Percentiles rank a stretch among this genome's conserved stretches.
phyloP scores from a whole-genome alignment of 2,888 invertebrate genomes.

The Andrena bucephala region DNA sequence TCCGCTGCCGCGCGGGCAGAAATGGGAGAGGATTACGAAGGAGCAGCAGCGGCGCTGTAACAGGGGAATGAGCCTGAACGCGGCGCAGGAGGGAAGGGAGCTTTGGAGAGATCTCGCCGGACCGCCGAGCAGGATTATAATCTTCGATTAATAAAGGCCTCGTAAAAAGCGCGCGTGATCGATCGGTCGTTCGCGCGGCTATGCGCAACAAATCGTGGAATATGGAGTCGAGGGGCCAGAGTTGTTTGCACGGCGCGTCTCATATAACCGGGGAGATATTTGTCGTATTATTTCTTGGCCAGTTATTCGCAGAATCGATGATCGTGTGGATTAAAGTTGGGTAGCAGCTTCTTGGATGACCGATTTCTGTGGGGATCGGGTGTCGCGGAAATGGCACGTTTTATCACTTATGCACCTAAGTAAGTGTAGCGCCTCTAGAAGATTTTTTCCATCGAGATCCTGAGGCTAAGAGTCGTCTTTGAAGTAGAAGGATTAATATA shows the following conservation, averaged over 20 bases:
- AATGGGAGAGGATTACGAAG: conserved; percentile 57
- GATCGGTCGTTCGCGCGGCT: conserved; percentile 53
- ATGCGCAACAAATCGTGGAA: conserved; percentile 24
- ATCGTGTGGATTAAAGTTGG: background rate
- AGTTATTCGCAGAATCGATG: background rate
- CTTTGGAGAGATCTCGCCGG: conserved; percentile 56
- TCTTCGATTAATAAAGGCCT: conserved; percentile 70
- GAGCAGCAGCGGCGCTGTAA: background rate
- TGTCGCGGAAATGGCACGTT: too few relatives aligned
- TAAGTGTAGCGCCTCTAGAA: too few relatives aligned
- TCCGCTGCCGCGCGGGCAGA: conserved; percentile 51
- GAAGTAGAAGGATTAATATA: background rate
- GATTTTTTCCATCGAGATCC: too few relatives aligned
- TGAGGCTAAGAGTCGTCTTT: background rate
- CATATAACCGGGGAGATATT: conserved; percentile 24
- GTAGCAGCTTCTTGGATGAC: background rate
- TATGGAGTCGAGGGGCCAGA: background rate
- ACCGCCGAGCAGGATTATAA: conserved; percentile 66
- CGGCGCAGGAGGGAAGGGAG: background rate
- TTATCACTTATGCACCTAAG: too few relatives aligned
- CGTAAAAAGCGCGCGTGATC: conserved; percentile 60
- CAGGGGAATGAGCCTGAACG: background rate
- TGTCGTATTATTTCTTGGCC: conserved; percentile 14
- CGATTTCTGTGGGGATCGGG: background rate
- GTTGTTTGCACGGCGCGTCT: conserved; percentile 9